Conservation (phyloP, 2,888 invertebrate species). For the Eupelmus urozonus region DNA sequence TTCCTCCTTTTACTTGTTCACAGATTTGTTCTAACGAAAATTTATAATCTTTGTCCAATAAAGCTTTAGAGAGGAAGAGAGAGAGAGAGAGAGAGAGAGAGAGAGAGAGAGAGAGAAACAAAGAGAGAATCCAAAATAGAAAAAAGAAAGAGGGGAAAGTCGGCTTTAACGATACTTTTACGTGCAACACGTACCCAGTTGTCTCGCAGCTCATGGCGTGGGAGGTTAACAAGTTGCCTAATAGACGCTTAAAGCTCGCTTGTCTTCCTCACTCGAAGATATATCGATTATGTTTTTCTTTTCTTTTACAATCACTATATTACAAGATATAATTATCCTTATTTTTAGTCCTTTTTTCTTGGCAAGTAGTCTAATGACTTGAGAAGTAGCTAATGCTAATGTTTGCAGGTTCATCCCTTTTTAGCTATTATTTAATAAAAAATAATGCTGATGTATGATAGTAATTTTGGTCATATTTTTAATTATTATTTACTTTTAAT, state of each 20-base stretch:
- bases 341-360: not conserved
- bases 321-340: slow-evolving; percentile 21
- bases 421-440: too few relatives aligned
- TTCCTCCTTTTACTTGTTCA: slow-evolving; percentile 53
- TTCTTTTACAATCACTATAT: slow-evolving; percentile 1
- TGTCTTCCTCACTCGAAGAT: not conserved
- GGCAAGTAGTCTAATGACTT: too few relatives aligned
- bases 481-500: too few relatives aligned
- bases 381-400: too few relatives aligned
- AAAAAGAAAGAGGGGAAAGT: not conserved
- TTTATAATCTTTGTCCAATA: slow-evolving; percentile 33
- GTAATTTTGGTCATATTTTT: too few relatives aligned
- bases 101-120: slow-evolving; percentile 10
- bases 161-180: slow-evolving; percentile 49
- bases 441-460: too few relatives aligned
- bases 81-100: slow-evolving; percentile 13
- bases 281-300: slow-evolving; percentile 7
- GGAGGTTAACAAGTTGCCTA: slow-evolving; percentile 42
- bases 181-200: slow-evolving; percentile 45
- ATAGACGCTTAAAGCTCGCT: slow-evolving; percentile 38
- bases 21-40: slow-evolving; percentile 41
- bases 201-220: slow-evolving; percentile 6
- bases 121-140: not conserved
- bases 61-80: not conserved
- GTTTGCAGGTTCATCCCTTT: too few relatives aligned